Evolutionary conservation across 2,113 vertebrate genomes (phyloP).

Genomic region (Salvelinus namaycush): DNA sequence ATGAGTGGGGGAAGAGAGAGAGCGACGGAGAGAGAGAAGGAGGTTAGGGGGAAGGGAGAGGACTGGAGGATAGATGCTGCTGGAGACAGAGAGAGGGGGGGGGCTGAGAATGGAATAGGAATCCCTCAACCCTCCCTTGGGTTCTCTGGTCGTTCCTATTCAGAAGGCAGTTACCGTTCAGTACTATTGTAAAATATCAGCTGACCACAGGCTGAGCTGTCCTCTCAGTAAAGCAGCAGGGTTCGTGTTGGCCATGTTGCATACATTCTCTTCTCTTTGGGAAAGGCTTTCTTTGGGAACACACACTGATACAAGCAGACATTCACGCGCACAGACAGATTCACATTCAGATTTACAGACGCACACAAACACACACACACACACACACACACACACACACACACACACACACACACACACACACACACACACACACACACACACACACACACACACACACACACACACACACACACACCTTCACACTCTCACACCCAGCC

Average conservation of each 20-base stretch:
- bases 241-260: neutral
- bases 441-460: too few relatives aligned
- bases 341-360: neutral
- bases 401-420: too few relatives aligned
- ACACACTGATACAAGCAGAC: neutral
- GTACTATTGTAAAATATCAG: neutral
- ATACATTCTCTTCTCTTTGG: too few relatives aligned
- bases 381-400: too few relatives aligned
- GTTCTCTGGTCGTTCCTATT: constrained; percentile 19
- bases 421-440: too few relatives aligned
- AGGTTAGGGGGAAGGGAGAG: constrained; percentile 1
- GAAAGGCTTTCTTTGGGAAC: neutral
- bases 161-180: neutral
- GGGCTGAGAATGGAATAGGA: neutral
- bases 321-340: neutral
- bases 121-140: constrained; percentile 33
- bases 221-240: neutral
- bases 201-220: neutral
- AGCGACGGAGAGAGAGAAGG: neutral
- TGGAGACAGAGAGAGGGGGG: neutral
- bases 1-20: constrained; percentile 30
- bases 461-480: too few relatives aligned
- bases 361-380: neutral
- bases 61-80: constrained; percentile 8
- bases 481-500: neutral